Evolutionary conservation across 2,113 vertebrate species (phyloP).

Genomic region (Platichthys stellatus): DNA sequence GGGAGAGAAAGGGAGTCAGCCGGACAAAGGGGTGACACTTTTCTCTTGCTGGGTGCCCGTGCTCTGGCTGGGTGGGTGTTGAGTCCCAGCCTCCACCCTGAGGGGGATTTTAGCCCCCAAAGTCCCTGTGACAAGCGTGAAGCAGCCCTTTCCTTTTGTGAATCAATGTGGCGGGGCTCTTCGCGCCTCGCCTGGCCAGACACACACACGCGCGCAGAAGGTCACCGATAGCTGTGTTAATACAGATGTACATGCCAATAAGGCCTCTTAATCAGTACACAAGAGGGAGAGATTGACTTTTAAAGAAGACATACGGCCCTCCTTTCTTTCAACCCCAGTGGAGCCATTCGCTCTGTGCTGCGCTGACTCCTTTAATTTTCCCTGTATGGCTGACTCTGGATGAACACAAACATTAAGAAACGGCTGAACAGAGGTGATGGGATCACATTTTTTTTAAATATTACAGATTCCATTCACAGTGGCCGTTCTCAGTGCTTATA

Average conservation of each 20-base stretch:
- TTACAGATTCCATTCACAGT: neutral
- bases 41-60: constrained; percentile 51
- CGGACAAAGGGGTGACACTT: constrained; percentile 62
- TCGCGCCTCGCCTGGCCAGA: constrained; percentile 34
- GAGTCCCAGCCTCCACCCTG: constrained; percentile 39
- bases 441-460: neutral
- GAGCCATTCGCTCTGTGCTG: constrained; percentile 31
- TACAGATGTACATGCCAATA: constrained; percentile 82
- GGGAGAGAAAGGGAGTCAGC: constrained; percentile 51
- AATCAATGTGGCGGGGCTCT: constrained; percentile 72
- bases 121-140: constrained; percentile 78
- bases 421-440: neutral
- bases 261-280: constrained; percentile 82
- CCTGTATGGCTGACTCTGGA: constrained; percentile 2
- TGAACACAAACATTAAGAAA: neutral
- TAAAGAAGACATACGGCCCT: constrained; percentile 69
- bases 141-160: constrained; percentile 77
- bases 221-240: constrained; percentile 75
- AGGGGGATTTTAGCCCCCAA: constrained; percentile 61
- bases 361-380: constrained; percentile 47
- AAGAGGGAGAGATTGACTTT: constrained; percentile 81
- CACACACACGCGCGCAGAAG: constrained; percentile 42
- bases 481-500: neutral
- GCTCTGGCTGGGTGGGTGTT: constrained; percentile 48
- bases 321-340: constrained; percentile 55